Base-by-base conservation (phyloP, 2,113 vertebrate genomes). In the Microcebus murinus region DNA sequence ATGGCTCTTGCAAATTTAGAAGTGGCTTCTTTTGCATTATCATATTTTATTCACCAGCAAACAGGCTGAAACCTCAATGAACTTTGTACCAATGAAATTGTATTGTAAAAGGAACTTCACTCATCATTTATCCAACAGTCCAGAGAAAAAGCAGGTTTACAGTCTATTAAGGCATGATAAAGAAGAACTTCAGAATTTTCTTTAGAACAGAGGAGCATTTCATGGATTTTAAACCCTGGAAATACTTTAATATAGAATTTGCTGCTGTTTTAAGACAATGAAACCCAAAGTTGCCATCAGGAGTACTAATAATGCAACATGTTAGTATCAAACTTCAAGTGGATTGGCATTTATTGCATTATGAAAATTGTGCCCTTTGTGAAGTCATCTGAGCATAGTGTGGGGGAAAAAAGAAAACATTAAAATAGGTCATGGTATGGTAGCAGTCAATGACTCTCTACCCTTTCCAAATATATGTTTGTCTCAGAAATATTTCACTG, bases 401-500 rank as follows among this genome's bases (percentile, higher is more conserved):
- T 73, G 55, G 17, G 18, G 5, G 18, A 5, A 25, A 34, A 36
- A 36, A 71, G 50, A 59, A 96, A 87, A 73, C 63, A 79, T 96
- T 93, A 87, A 92, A 96, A 86, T 73, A 94, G 93, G 95, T 96
- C 89, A 93, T 70, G 42, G 18, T 93, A 71, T 84, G 83, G 77
- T 79, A 91, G 59, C 52, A 95, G 93, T 94, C 86, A 91, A 87
- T 95, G 89, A 97, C 91, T 94, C 94, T 92, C 59, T 63, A 82
- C 63, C 70, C 39, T 91, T 52, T 97, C 89, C 67, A 93, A 96
- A 97, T 96, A 94, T 21, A 92, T 96, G 81, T 96, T 97, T 95
- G 91, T 92, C 70, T 96, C 76, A 55, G 57, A 97, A 97, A 97
- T 97, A 93, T 93, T 97, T 96, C 73, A 94, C 82, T 83, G 81